Evolutionary conservation across 2,113 vertebrate genomes (phyloP), one percentile per base, ranked within the genome.

Genomic region (Tringa solitaria): DNA sequence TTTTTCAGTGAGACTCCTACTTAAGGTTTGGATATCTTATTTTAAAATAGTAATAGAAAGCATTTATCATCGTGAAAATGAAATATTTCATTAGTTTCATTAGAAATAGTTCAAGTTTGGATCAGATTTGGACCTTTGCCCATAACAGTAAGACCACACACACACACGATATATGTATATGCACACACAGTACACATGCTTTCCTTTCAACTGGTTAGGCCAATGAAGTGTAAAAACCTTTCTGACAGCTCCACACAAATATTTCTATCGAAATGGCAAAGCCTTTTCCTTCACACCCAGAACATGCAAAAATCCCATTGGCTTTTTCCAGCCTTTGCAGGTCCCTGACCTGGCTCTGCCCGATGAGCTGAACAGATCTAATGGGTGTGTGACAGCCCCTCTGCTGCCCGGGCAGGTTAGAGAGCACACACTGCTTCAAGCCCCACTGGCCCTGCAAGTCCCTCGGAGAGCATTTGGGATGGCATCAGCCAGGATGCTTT

Each of bases 161-260:
- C 26, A 54, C 2, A 23, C 8, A 14, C 2, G 30, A n/a, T 67
- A 7, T 10, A 57, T 32, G 8, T 28, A 10, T 32, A 65, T 6
- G 12, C 7, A 69, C 57, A 43, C 41, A 28, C 7, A 46, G 41
- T 35, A 21, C 14, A n/a, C 33, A 24, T 5, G n/a, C 64, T 89
- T 89, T 86, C 64, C 77, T 95, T 93, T 91, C 77, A 89, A 59
- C 65, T 73, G 69, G 80, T 91, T 87, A 76, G 93, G 84, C 59
- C 81, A 91, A 57, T 10, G 12, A 83, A 85, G 89, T 54, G 63
- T 82, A 95, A 97, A 94, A 87, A 79, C 50, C 53, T 54, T 89
- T 76, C 87, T 82, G 87, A 93, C 87, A 90, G 84, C 57, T 59
- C 59, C 27, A 87, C 56, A 53, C 56, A 83, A 76, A 51, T 70